Base-by-base conservation (phyloP, 2,888 invertebrate genomes). In the Agonopterix heracliana region DNA sequence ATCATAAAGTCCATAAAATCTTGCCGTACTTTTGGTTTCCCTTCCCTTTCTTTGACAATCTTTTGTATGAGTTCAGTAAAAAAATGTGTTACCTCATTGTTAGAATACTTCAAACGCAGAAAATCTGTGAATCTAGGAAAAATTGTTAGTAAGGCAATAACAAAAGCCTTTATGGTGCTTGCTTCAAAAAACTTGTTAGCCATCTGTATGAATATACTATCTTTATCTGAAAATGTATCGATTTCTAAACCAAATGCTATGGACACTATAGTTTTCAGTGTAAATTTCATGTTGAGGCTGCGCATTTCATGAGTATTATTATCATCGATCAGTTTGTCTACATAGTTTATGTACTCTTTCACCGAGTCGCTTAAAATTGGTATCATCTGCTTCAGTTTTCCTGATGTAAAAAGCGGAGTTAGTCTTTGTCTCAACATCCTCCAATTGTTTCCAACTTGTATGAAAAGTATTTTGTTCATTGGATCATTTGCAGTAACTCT, bases 381-480 rank as follows among this genome's bases (percentile, higher is more conserved):
- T 13, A 74, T 59, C 53, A 64, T 65, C 12, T 62, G 66, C 46
- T 66, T 76, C 7, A 76, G 54, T 56, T 77, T 80, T 5, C 64
- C 66, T 1, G 72, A 54, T 10, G 77, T 75, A 44, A 78, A 81
- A 0, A 71, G 49, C 4, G 78, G 64, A 2, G 72, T 65, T 3
- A 81, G 55, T 42, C 64, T 66, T 48, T 64, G 63, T 12, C 74
- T 66, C 10, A 76, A 49, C 2, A 60, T 51, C 38, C 61, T 63
- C 80, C 78, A 79, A 1, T 61, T 61, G 0, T 63, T 61, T 2
- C 49, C 54, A 13, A 71, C 64, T 8, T 68, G 64, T 47, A 72
- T 71, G 38, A 81, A 79, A 2, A 81, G 51, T 46, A 79, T 78
- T 10, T 61, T 64, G 43, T 72, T 71, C n/a, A 80, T 45, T 4